A percentile compares a stretch with the other conserved stretches of the same genome.
Conservation (phyloP, 2,113 vertebrate species). For the Myrmophylax atrothorax region DNA sequence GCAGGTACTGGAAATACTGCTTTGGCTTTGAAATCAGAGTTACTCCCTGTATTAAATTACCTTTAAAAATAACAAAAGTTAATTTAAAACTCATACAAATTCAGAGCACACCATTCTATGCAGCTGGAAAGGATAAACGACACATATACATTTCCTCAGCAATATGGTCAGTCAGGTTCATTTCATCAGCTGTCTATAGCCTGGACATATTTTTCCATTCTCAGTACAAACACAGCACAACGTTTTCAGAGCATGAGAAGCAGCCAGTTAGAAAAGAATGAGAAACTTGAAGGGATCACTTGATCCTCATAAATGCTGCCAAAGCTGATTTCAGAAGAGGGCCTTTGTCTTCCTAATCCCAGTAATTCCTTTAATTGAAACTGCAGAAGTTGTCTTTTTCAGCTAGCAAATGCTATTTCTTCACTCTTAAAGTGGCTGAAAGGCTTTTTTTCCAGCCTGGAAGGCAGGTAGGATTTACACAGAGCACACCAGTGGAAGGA, state of each 20-base stretch:
- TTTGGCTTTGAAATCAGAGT: neutral
- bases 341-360: conserved; percentile 62
- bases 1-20: neutral
- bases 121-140: conserved; percentile 9
- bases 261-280: conserved; percentile 35
- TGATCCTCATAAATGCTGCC: conserved; percentile 17
- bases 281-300: conserved; percentile 37
- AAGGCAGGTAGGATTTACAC: neutral
- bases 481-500: neutral
- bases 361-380: conserved; percentile 67
- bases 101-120: neutral
- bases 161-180: neutral
- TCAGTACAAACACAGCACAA: neutral
- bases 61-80: neutral
- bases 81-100: neutral
- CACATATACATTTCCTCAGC: neutral
- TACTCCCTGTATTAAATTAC: neutral
- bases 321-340: conserved; percentile 56
- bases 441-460: neutral
- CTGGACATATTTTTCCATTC: neutral
- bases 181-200: neutral
- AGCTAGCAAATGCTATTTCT: neutral
- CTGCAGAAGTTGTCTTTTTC: conserved; percentile 14
- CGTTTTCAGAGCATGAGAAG: neutral
- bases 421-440: neutral